Evolutionary conservation across 2,797 vertebrate species (phyloP).

Genomic region (Chaetodon trifasciatus): DNA sequence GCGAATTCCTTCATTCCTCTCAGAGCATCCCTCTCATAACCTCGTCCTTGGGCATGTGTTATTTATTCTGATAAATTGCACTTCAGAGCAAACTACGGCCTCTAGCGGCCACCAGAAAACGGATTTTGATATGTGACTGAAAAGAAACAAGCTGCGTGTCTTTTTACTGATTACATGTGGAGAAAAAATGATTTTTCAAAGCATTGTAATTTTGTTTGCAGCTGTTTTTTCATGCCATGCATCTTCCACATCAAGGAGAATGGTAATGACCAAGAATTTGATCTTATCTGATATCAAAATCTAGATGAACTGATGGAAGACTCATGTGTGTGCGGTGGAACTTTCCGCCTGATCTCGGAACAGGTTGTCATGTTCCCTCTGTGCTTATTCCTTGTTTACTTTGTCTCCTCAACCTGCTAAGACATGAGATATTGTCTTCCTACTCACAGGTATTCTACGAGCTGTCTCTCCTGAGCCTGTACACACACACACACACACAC

Average conservation of each 20-base stretch:
- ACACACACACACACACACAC: slow-evolving; percentile 40
- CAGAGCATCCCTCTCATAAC: slow-evolving; percentile 50
- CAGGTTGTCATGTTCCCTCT: slow-evolving; percentile 72
- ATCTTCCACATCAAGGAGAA: slow-evolving; percentile 18
- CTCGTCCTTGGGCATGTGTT: slow-evolving; percentile 25
- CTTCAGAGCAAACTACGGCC: slow-evolving; percentile 45
- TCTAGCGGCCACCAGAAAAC: slow-evolving; percentile 56
- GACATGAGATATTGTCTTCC: slow-evolving; percentile 78
- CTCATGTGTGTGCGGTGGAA: slow-evolving; percentile 40
- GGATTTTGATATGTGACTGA: slow-evolving; percentile 10
- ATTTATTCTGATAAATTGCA: slow-evolving; percentile 38
- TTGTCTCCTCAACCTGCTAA: slow-evolving; percentile 80
- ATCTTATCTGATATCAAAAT: slow-evolving; percentile 36
- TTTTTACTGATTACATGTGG: slow-evolving; percentile 13
- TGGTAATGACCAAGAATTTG: slow-evolving; percentile 14
- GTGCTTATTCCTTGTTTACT: slow-evolving; percentile 78
- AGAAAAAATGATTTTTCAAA: background rate
- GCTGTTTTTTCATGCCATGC: slow-evolving; percentile 9
- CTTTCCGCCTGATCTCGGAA: slow-evolving; percentile 66
- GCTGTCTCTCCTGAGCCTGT: slow-evolving; percentile 64
- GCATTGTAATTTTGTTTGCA: slow-evolving; percentile 12
- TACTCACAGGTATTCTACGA: slow-evolving; percentile 67
- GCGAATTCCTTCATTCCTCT: slow-evolving; percentile 60
- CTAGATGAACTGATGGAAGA: slow-evolving; percentile 39
- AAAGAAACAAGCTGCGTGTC: slow-evolving; percentile 19